Evolutionary conservation across 2,888 invertebrate species (phyloP).

Genomic region (Aporophyla nigra): DNA sequence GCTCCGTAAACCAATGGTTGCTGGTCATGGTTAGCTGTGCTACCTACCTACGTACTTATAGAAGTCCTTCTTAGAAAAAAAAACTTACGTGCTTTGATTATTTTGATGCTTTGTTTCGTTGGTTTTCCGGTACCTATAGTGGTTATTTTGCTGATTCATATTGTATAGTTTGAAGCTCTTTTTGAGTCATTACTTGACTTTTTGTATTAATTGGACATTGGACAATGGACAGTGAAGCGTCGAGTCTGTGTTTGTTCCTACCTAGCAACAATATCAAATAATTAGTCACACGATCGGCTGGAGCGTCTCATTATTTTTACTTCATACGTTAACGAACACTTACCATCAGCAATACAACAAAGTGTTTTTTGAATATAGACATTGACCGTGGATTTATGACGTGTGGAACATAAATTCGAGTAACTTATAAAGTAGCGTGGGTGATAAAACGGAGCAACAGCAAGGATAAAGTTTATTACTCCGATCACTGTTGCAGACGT

Average conservation of each 20-base stretch:
- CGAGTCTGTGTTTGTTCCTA: too few species aligned
- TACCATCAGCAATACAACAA: too few species aligned
- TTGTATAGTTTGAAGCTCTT: not conserved
- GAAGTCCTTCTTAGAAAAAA: slow-evolving; percentile 17
- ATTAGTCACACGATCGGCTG: not conserved
- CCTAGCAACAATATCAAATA: not conserved
- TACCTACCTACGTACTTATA: not conserved
- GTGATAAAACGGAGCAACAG: slow-evolving; percentile 14
- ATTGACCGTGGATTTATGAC: not conserved
- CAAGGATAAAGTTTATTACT: slow-evolving; percentile 46
- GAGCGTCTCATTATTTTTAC: slow-evolving; percentile 8
- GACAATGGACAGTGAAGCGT: not conserved
- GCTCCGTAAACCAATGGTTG: not conserved
- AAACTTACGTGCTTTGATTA: slow-evolving; percentile 30
- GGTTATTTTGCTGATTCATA: slow-evolving; percentile 19
- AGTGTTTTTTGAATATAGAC: not conserved
- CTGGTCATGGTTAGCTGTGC: not conserved
- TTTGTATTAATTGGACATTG: slow-evolving; percentile 7
- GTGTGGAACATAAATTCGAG: slow-evolving; percentile 15
- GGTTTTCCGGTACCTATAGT: slow-evolving; percentile 16
- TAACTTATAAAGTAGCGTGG: not conserved
- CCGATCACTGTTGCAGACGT: slow-evolving; percentile 33
- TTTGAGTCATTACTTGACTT: slow-evolving; percentile 12
- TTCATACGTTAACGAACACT: not conserved
- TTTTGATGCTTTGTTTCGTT: slow-evolving; percentile 10